Evolutionary conservation across 2,888 invertebrate genomes (phyloP).

Genomic region (Torymus tubicola): DNA sequence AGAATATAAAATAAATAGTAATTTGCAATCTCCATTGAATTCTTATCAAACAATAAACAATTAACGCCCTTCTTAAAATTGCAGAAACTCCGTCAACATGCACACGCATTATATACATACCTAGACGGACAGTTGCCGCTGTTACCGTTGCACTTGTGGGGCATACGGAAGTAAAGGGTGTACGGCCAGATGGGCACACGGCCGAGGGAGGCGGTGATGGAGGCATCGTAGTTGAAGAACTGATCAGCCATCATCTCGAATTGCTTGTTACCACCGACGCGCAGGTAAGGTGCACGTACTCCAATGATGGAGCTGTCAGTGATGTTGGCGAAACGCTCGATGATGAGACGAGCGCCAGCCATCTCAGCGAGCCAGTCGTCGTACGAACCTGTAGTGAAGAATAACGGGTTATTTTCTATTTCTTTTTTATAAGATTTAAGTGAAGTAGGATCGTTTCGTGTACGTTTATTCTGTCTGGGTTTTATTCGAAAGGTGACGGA

Average conservation of each 20-base stretch:
- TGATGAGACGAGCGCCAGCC: constrained; percentile 92
- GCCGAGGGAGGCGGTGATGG: constrained; percentile 92
- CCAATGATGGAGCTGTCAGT: constrained; percentile 92
- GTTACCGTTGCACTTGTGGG: constrained; percentile 96
- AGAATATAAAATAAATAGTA: too few species aligned
- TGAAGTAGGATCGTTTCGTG: too few species aligned
- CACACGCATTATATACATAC: constrained; percentile 33
- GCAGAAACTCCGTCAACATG: too few species aligned
- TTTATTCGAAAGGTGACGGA: too few species aligned
- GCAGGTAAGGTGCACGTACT: constrained; percentile 90
- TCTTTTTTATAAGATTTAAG: too few species aligned
- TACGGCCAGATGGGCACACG: constrained; percentile 98
- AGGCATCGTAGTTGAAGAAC: constrained; percentile 95
- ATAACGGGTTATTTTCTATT: too few species aligned
- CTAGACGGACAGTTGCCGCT: constrained; percentile 93
- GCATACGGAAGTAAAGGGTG: constrained; percentile 97
- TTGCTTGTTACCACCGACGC: constrained; percentile 95
- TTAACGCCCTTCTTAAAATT: too few species aligned
- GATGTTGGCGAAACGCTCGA: constrained; percentile 93
- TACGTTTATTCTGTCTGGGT: too few species aligned
- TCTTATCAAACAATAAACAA: too few species aligned
- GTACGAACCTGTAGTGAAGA: constrained; percentile 78
- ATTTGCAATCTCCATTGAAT: too few species aligned
- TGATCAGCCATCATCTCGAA: constrained; percentile 98
- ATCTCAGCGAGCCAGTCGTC: constrained; percentile 96